Evolutionary conservation across 2,888 invertebrate genomes (phyloP), one percentile per base, ranked within the genome.

Genomic region (Cephus spinipes): DNA sequence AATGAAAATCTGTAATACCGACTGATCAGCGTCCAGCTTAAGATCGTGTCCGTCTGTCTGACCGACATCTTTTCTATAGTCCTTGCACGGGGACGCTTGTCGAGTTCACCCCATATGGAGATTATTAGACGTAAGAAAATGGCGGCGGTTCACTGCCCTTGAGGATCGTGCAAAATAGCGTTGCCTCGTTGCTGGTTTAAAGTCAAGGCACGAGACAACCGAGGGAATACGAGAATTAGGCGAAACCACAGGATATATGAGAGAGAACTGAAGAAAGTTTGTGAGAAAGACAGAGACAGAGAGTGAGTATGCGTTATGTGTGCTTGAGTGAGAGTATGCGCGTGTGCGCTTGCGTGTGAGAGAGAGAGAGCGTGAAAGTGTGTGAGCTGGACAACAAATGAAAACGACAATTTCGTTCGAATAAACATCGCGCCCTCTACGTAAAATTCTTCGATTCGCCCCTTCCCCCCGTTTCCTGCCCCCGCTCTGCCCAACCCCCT

Each of bases 221-320:
- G 33, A 30, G 11, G 12, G 12, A 30, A 33, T 30, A 71, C 23
- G 30, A 71, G 30, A 55, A 55, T 55, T 55, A 55, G 55, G 23
- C 23, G 55, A 55, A 55, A 55, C 55, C 23, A 55, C 55, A 71
- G 36, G n/a, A 79, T 77, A 79, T 75, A 80, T 80, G 81, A 80
- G 80, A 23, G 77, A 80, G 77, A 79, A 79, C 79, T 83, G 80
- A 32, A 15, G 12, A 71, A 30, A 31, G 71, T 15, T 31, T 11
- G 11, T 32, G 71, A 30, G 12, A 33, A 32, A 12, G 71, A 71
- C n/a, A 12, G 71, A 40, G 15, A 40, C 4, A 55, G 40, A 40
- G 15, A 55, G 40, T 40, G 40, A 15, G 23, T 55, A 55, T 55
- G 55, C 6, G 23, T 40, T 40, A 23, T 15, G 40, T 15, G 15